Percentiles rank a stretch among this genome's conserved stretches.
Evolutionary conservation across 1,140 invertebrate genomes (phyloP).

Genomic region (Rhopalosiphum maidis): DNA sequence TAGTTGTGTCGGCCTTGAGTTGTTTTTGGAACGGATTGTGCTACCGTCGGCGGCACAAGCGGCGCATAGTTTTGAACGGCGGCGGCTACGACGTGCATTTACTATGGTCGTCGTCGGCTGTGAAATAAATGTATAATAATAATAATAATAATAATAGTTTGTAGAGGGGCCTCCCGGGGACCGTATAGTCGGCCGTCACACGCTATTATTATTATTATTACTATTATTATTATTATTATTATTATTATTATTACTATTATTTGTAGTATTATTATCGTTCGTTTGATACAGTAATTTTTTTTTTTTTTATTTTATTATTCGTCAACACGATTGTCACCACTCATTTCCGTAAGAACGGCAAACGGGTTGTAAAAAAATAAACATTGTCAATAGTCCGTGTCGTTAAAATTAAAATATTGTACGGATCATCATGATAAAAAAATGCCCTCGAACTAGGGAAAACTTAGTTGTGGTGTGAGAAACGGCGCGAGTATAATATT

Average conservation of each 20-base stretch:
- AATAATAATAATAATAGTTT: slow-evolving; percentile 6
- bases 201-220: not conserved
- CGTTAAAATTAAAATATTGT: not conserved
- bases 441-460: not conserved
- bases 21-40: slow-evolving; percentile 41
- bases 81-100: not conserved
- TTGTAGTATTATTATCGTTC: too few relatives aligned
- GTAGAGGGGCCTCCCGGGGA: slow-evolving; percentile 10
- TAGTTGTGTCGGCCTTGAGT: slow-evolving; percentile 39
- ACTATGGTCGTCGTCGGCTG: not conserved
- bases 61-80: slow-evolving; percentile 12
- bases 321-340: not conserved
- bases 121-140: slow-evolving; percentile 24
- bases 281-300: not conserved
- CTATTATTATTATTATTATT: not conserved
- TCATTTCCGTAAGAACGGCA: not conserved
- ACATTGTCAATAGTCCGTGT: not conserved
- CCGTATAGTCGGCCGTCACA: not conserved
- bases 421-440: not conserved
- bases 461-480: not conserved
- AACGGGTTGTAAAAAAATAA: not conserved
- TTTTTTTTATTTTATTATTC: not conserved
- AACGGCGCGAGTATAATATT: not conserved
- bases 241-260: not conserved
- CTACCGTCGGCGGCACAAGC: slow-evolving; percentile 23